Evolutionary conservation across 2,888 invertebrate species (phyloP).

Genomic region (Lissocephala sabroskyi): DNA sequence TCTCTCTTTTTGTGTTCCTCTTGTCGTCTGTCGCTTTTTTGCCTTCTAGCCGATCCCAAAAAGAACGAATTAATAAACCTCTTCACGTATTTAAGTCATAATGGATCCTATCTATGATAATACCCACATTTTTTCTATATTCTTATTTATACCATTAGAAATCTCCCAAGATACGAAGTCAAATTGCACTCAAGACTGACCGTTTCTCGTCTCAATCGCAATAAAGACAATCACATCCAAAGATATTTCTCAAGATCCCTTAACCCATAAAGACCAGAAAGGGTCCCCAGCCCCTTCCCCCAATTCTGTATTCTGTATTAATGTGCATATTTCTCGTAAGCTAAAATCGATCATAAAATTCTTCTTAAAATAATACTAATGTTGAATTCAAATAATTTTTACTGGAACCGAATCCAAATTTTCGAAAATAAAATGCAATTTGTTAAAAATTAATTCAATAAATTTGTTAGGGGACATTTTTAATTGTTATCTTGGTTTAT

Average conservation of each 20-base stretch:
- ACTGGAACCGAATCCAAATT: too few species aligned
- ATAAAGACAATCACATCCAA: conserved; percentile 28
- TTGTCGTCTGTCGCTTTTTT: conserved; percentile 1
- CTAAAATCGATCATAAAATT: conserved; percentile 22
- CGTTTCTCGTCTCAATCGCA: too few species aligned
- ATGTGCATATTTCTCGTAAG: conserved; percentile 45
- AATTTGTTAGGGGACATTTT: too few species aligned
- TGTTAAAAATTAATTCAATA: conserved; percentile 14
- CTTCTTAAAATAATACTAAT: conserved; percentile 18
- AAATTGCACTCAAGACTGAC: conserved; percentile 44
- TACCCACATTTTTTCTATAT: conserved; percentile 23
- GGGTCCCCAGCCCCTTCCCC: too few species aligned
- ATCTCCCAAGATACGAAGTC: conserved; percentile 15
- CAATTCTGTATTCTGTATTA: conserved; percentile 25
- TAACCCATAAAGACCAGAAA: too few species aligned
- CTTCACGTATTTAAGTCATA: conserved; percentile 33
- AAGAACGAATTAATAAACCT: not conserved
- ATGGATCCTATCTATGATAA: conserved; percentile 25
- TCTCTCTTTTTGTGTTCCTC: not conserved
- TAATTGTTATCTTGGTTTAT: too few species aligned
- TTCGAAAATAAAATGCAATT: conserved; percentile 19
- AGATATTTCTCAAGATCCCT: too few species aligned
- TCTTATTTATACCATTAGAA: conserved; percentile 45
- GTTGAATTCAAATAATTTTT: too few species aligned
- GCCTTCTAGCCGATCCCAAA: not conserved